These are phyloP conservation scores for Notothenia coriiceps DNA, from an alignment of 2,113 vertebrate species.

Conservation along the genomic window DNA sequence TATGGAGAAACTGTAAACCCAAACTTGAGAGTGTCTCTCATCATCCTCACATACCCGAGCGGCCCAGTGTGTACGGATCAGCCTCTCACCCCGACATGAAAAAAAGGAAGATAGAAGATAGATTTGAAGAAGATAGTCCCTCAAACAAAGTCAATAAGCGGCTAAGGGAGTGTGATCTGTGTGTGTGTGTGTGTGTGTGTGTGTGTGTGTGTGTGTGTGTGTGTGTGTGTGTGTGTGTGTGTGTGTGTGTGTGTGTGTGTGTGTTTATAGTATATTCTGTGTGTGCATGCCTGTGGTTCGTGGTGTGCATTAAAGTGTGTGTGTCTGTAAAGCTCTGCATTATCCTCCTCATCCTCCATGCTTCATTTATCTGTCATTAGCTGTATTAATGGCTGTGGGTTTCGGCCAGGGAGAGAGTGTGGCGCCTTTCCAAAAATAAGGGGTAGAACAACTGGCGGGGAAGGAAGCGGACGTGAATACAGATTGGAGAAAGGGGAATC, in stretches of 20 bases:
- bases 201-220: no score
- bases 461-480: constrained; percentile 35
- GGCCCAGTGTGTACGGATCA: neutral
- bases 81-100: constrained; percentile 13
- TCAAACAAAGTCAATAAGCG: constrained; percentile 73
- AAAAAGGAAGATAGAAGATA: neutral
- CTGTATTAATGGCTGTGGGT: constrained; percentile 75
- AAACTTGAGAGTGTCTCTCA: constrained; percentile 36
- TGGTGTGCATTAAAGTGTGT: constrained; percentile 11
- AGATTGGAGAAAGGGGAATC: constrained; percentile 18
- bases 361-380: constrained; percentile 81
- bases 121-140: constrained; percentile 36
- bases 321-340: constrained; percentile 21
- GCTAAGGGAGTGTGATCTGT: constrained; percentile 34
- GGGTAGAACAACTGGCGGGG: constrained; percentile 25
- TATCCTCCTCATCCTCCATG: constrained; percentile 63
- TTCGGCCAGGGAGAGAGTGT: constrained; percentile 61
- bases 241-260: no score
- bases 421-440: constrained; percentile 56
- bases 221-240: constrained; percentile 12
- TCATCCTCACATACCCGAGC: constrained; percentile 42
- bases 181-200: neutral
- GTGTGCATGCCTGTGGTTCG: constrained; percentile 15
- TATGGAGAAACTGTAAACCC: constrained; percentile 61
- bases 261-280: constrained; percentile 7